phyloP scores from a whole-genome alignment of 2,797 vertebrate genomes.

The Simalia tracyae region DNA sequence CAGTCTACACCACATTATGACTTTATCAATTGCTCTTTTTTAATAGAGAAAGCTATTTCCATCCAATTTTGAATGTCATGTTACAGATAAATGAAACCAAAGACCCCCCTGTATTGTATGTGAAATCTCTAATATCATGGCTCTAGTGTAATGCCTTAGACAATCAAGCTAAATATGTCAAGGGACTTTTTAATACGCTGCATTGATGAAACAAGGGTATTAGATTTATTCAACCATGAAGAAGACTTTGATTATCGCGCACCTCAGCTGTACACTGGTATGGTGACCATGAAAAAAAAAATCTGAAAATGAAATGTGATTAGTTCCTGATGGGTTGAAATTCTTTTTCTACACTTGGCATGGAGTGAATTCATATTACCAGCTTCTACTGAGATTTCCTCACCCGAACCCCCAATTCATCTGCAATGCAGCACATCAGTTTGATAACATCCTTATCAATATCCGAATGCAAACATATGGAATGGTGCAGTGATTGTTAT shows the following conservation, averaged over 20 bases:
- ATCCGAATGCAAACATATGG: slow-evolving; percentile 54
- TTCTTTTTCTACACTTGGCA: slow-evolving; percentile 64
- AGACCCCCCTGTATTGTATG: slow-evolving; percentile 43
- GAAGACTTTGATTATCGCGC: slow-evolving; percentile 73
- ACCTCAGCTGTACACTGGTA: slow-evolving; percentile 63
- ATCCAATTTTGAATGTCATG: slow-evolving; percentile 66
- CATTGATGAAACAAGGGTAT: slow-evolving; percentile 71
- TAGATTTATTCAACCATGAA: slow-evolving; percentile 76
- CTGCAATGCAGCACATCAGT: slow-evolving; percentile 50
- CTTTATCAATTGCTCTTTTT: slow-evolving; percentile 61
- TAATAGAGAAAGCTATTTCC: slow-evolving; percentile 60
- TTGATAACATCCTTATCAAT: slow-evolving; percentile 57
- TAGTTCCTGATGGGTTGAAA: slow-evolving; percentile 73
- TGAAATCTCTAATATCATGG: slow-evolving; percentile 62
- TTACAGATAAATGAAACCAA: slow-evolving; percentile 59
- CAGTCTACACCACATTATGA: slow-evolving; percentile 57
- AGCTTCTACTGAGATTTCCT: slow-evolving; percentile 49
- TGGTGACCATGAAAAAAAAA: slow-evolving; percentile 67
- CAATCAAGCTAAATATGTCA: slow-evolving; percentile 74
- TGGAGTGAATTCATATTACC: slow-evolving; percentile 63
- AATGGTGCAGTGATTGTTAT: slow-evolving; percentile 36
- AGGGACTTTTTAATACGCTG: slow-evolving; percentile 71
- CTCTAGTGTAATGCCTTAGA: slow-evolving; percentile 67
- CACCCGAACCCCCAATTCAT: slow-evolving; percentile 21
- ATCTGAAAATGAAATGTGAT: slow-evolving; percentile 75